Base-by-base conservation (phyloP, 2,113 vertebrate species). In the Caloenas nicobarica region DNA sequence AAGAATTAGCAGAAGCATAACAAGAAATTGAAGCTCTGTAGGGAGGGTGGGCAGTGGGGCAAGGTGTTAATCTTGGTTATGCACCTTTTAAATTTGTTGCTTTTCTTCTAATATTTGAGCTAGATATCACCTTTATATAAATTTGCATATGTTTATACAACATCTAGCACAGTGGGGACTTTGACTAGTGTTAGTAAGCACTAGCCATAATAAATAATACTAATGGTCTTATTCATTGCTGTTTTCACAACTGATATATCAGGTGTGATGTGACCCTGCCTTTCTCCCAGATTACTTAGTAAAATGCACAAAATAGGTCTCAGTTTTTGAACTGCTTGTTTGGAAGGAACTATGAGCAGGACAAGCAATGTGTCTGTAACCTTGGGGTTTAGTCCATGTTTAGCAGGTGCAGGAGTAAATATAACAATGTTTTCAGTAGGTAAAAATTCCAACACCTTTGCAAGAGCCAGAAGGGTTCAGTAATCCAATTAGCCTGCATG, bases 401-500 rank as follows among this genome's bases (percentile, higher is more conserved):
- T 61, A 81, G 53, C 83, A 95, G 88, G 79, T 93, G 88, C 81
- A 90, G 64, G 62, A 8, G 8, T 23, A 33, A 44, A 56, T 23
- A 44, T 19, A 87, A 82, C 62, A 74, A 22, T 42, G 33, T 78
- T 91, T 89, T 89, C 81, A 85, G 69, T 65, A 87, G 61, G 62
- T 85, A 80, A 85, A 96, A 95, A 89, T 72, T 87, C 82, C 54
- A 84, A 6, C 23, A 12, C 57, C 13, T 80, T 65, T 65, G 13
- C 38, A 42, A 68, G 17, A 76, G 80, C 83, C 95, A 95, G 66
- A 94, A 87, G 44, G 61, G 62, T 89, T 92, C 65, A 42, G 70
- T 82, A 93, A 92, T 79, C 92, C 90, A 86, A 81, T 93, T 95
- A 96, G 65, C 77, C 73, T 78, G 17, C 57, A 9, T 48, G 69